Base-by-base conservation (phyloP, 2,113 vertebrate genomes). In the Crotalus horridus region DNA sequence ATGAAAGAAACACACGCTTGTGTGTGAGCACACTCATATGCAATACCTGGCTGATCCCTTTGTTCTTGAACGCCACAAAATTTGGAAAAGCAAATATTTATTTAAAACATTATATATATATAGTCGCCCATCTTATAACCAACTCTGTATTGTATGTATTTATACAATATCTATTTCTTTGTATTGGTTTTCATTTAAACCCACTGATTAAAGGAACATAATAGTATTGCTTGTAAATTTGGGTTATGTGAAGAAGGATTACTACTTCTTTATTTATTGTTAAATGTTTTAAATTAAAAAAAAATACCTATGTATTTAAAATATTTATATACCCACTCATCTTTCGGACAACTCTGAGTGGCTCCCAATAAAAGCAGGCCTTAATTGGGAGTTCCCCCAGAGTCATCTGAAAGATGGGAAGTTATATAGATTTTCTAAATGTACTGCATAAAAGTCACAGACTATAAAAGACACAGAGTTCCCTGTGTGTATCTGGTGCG, bases 1-100 rank as follows among this genome's bases (percentile, higher is more conserved):
- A 69, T 59, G 93, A 90, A 94, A 55, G 29, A 92, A 88, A 87
- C 5, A 88, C 17, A 53, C 4, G 33, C 39, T 51, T 46, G 10
- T n/a, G 17, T 39, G 55, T 24, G 15, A n/a, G 33, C 10, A 4
- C 43, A 51, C 43, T 51, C 48, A 9, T 51, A 51, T 9, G 48
- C 48, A 51, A 90, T 46, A 55, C 0, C 86, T 48, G 61, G 53
- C 64, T 85, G 61, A 51, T 53, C 64, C 87, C 0, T 1, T 90
- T 88, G 81, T 92, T 92, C 54, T 46, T 81, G 1, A 1, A 92
- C 85, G n/a, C 92, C 6, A 2, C 46, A 89, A 90, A 48, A 15
- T 92, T 93, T 89, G 54, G 92, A 94, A 95, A 94, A 88, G 91
- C 64, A 93, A 92, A 87, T 88, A 93, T 90, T 87, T 90, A 0